Percentiles rank a stretch among this genome's conserved stretches.
phyloP scores from a whole-genome alignment of 23 tunicate genomes.

The Styela plicata region DNA sequence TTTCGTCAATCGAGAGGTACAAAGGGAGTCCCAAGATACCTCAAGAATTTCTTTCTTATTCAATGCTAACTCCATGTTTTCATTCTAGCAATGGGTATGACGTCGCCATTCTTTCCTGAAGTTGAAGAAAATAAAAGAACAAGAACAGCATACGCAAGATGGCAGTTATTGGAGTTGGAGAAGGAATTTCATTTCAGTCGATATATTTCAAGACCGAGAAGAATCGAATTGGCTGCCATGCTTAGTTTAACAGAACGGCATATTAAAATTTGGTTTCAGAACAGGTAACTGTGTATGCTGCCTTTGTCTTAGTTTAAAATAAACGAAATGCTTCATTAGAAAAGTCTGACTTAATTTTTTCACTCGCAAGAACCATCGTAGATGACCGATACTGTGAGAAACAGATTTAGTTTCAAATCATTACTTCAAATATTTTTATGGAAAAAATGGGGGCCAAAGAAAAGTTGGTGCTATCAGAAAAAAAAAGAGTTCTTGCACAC shows the following conservation, averaged over 20 bases:
- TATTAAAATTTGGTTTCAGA: slow-evolving; percentile 97
- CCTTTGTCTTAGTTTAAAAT: not conserved
- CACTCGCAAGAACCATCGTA: too few relatives aligned
- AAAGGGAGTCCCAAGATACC: too few relatives aligned
- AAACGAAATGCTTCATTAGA: not conserved
- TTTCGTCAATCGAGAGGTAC: too few relatives aligned
- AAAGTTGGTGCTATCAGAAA: too few relatives aligned
- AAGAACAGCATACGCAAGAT: slow-evolving; percentile 87
- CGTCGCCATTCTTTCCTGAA: slow-evolving; percentile 78
- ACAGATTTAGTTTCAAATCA: too few relatives aligned
- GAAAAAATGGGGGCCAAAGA: too few relatives aligned
- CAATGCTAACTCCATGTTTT: too few relatives aligned
- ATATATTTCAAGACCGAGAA: slow-evolving; percentile 83
- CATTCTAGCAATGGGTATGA: slow-evolving; percentile 73
- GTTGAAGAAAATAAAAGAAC: slow-evolving; percentile 90
- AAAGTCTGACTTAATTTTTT: too few relatives aligned
- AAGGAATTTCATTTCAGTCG: slow-evolving; percentile 92
- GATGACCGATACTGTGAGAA: too few relatives aligned
- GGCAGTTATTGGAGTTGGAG: slow-evolving; percentile 88
- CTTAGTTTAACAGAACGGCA: slow-evolving; percentile 88
- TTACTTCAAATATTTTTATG: too few relatives aligned
- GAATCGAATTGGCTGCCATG: slow-evolving; percentile 93
- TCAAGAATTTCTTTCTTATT: too few relatives aligned
- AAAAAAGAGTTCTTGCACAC: too few relatives aligned
- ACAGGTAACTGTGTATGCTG: slow-evolving; percentile 44